Evolutionary conservation across 2,113 vertebrate genomes (phyloP).

Genomic region (Microtus oregoni): DNA sequence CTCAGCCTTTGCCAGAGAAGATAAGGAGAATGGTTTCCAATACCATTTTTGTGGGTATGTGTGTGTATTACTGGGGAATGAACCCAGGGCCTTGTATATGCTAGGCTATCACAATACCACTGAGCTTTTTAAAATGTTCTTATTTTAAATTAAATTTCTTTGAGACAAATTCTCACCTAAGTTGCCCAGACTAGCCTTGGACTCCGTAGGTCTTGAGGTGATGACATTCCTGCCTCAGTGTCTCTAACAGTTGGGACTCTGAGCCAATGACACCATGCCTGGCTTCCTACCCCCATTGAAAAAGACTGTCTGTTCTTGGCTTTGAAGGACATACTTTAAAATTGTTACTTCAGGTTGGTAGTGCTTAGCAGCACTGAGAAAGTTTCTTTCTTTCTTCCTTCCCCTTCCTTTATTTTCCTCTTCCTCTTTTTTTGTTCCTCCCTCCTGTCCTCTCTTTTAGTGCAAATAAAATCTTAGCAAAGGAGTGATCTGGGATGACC

Average conservation of each 20-base stretch:
- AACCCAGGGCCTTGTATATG: too few relatives aligned
- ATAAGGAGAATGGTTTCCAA: background rate
- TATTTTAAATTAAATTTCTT: background rate
- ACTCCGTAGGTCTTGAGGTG: background rate
- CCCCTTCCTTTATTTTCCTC: too few relatives aligned
- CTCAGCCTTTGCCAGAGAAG: background rate
- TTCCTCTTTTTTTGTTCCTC: too few relatives aligned
- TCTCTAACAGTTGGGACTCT: background rate
- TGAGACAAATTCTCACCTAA: background rate
- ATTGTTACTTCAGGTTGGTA: background rate
- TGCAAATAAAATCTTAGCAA: background rate
- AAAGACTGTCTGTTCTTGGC: background rate
- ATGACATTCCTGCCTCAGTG: background rate
- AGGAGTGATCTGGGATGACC: background rate
- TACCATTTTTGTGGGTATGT: background rate
- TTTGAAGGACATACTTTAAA: background rate
- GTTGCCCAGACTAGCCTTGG: background rate
- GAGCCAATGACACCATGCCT: background rate
- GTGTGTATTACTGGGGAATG: background rate
- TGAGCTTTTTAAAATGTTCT: background rate
- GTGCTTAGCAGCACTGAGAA: background rate
- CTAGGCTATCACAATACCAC: background rate
- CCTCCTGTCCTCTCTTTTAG: background rate
- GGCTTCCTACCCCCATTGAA: background rate
- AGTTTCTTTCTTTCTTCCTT: background rate